Base-by-base conservation (phyloP, 1,140 invertebrate genomes). In the Teleogryllus occipitalis region DNA sequence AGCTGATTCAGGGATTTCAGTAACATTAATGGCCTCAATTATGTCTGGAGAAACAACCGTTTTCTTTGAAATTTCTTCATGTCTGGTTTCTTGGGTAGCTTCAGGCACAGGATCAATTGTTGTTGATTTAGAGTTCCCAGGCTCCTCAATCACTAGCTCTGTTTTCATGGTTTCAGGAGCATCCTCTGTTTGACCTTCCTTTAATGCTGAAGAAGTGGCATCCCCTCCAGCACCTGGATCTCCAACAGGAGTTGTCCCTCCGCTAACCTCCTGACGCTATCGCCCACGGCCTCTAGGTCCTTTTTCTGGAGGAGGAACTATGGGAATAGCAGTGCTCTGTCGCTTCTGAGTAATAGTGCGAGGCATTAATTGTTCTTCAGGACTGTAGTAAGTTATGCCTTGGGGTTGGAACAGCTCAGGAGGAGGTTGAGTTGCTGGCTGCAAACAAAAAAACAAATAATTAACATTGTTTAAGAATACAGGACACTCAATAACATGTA, bases 281-380 rank as follows among this genome's bases (percentile, higher is more conserved):
- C 74, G 39, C 15, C 79, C 79, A 8, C 75, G 79, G 27, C 74
- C 79, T 12, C 74, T 39, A 18, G 74, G 75, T 8, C 15, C 21
- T 54, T 74, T 46, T 27, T 90, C 89, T 0, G 89, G 89, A 7
- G 90, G 90, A 72, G 89, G 89, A 46, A 91, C 85, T 80, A 91
- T 90, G 39, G 90, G 90, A 82, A 91, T 90, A 10, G 90, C 90
- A 21, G 87, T 87, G 82, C 89, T 90, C 18, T 89, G 89, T 80
- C 90, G 83, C 82, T 89, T 88, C 22, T 88, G 75, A 18, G 87
- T 81, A 12, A 81, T 83, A 49, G 81, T 79, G 84, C 83, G 84
- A 82, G 78, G 85, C 76, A 54, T 86, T 85, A 77, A 85, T 80
- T 87, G 87, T 79, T 83, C 85, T 79, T 84, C 89, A 83, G 82